Percentiles rank a stretch among this genome's conserved stretches.
phyloP scores from a whole-genome alignment of 1,140 invertebrate genomes.

The Bombus cullumanus region DNA sequence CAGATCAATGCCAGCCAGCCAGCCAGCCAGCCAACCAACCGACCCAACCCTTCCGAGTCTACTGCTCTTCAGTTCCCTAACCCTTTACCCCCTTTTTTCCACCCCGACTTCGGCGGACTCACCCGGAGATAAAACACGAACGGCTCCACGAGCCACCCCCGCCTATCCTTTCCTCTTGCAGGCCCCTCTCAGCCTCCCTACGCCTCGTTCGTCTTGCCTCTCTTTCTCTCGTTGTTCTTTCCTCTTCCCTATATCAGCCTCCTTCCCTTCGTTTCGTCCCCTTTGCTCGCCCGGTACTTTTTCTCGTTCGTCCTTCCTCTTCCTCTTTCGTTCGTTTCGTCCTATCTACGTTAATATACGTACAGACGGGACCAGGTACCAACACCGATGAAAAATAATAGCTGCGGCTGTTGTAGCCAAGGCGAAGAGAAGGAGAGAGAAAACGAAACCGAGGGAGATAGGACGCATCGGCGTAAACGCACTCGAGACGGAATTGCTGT shows the following conservation, averaged over 20 bases:
- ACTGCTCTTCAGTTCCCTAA: constrained; percentile 71
- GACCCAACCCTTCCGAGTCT: constrained; percentile 73
- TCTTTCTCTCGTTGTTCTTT: not conserved
- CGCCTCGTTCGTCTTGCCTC: constrained; percentile 30
- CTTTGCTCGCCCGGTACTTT: constrained; percentile 8
- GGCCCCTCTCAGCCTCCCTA: not conserved
- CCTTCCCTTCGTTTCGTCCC: constrained; percentile 26
- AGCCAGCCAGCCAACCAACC: constrained; percentile 70
- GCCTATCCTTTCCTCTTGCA: constrained; percentile 28
- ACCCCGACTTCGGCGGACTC: constrained; percentile 70
- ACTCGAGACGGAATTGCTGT: constrained; percentile 70
- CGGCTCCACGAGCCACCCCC: constrained; percentile 61
- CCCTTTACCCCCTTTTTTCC: constrained; percentile 71
- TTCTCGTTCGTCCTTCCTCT: constrained; percentile 55
- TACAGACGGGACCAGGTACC: constrained; percentile 22
- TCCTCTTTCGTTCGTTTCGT: constrained; percentile 52
- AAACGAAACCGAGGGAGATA: constrained; percentile 7
- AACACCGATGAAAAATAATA: constrained; percentile 71
- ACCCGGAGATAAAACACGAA: constrained; percentile 73
- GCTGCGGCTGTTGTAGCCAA: constrained; percentile 60
- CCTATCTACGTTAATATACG: constrained; percentile 52
- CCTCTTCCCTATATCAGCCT: constrained; percentile 8
- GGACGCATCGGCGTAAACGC: constrained; percentile 65
- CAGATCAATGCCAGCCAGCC: constrained; percentile 75
- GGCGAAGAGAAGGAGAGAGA: constrained; percentile 9